Evolutionary conservation across 1,140 invertebrate species (phyloP).

Genomic region (Brachionus manjavacas): DNA sequence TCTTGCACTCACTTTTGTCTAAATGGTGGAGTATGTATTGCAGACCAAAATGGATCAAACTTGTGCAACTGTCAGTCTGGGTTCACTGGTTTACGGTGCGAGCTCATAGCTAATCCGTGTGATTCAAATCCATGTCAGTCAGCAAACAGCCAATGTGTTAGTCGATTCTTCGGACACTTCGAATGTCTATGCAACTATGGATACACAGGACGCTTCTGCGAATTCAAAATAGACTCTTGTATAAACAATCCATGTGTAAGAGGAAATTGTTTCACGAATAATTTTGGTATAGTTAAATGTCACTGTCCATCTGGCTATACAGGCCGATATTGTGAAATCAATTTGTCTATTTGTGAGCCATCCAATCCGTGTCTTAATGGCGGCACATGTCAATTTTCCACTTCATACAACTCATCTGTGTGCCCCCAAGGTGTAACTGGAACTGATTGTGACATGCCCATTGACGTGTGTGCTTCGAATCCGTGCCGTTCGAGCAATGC

Average conservation of each 20-base stretch:
- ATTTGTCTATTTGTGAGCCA: slow-evolving; percentile 28
- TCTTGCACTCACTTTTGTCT: slow-evolving; percentile 63
- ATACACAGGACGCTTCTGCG: slow-evolving; percentile 44
- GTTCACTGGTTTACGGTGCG: slow-evolving; percentile 62
- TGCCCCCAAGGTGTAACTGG: slow-evolving; percentile 45
- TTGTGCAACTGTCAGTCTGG: slow-evolving; percentile 78
- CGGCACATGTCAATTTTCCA: slow-evolving; percentile 46
- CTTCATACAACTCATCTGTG: slow-evolving; percentile 28
- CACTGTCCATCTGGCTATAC: slow-evolving; percentile 52
- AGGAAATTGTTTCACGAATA: slow-evolving; percentile 71
- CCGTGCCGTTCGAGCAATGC: slow-evolving; percentile 58
- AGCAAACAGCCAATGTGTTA: slow-evolving; percentile 41
- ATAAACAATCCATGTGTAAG: slow-evolving; percentile 67
- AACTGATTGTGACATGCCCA: slow-evolving; percentile 44
- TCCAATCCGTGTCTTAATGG: slow-evolving; percentile 43
- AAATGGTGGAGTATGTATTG: slow-evolving; percentile 48
- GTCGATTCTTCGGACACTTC: slow-evolving; percentile 29
- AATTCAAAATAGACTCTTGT: slow-evolving; percentile 68
- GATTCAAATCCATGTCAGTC: slow-evolving; percentile 45
- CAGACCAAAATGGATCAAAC: slow-evolving; percentile 63
- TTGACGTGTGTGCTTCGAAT: slow-evolving; percentile 44
- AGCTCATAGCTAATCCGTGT: background rate
- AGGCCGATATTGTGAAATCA: slow-evolving; percentile 44
- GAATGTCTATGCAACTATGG: slow-evolving; percentile 42
- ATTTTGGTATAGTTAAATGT: slow-evolving; percentile 49